Evolutionary conservation across 2,113 vertebrate genomes (phyloP).

Genomic region (Prochilodus magdalenae): DNA sequence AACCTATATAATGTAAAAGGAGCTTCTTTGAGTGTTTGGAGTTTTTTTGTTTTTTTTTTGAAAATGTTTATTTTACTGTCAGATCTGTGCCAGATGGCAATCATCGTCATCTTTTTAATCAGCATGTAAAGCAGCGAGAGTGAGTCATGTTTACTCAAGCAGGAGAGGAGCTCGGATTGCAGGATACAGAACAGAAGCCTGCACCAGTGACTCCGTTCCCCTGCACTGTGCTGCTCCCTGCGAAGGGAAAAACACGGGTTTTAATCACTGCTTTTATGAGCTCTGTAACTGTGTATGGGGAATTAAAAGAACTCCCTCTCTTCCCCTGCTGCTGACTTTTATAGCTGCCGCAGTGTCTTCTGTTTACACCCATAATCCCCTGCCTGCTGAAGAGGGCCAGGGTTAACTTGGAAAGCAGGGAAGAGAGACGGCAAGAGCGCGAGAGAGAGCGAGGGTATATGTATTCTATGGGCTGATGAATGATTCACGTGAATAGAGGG

Average conservation of each 20-base stretch:
- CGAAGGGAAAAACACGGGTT: background rate
- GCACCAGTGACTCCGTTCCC: background rate
- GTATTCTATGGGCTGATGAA: slow-evolving; percentile 32
- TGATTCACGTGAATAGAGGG: slow-evolving; percentile 19
- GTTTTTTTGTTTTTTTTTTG: background rate
- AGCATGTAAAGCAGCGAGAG: slow-evolving; percentile 21
- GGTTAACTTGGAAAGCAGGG: background rate
- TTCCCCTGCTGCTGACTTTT: slow-evolving; percentile 32
- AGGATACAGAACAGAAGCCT: background rate
- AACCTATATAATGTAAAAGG: background rate
- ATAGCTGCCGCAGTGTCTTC: slow-evolving; percentile 33
- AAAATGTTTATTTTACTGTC: slow-evolving; percentile 35
- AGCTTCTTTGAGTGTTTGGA: background rate
- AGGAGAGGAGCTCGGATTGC: background rate
- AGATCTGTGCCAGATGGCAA: slow-evolving; percentile 23
- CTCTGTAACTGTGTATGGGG: slow-evolving; percentile 11
- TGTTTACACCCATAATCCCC: slow-evolving; percentile 49
- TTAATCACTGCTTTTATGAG: slow-evolving; percentile 37
- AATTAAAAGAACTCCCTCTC: slow-evolving; percentile 1
- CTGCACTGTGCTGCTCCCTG: background rate
- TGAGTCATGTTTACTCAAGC: slow-evolving; percentile 15
- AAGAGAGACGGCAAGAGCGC: background rate
- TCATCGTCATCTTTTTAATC: slow-evolving; percentile 19
- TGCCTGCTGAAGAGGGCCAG: slow-evolving; percentile 22
- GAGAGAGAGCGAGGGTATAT: background rate